Evolutionary conservation across 2,113 vertebrate species (phyloP), one percentile per base, ranked within the genome.

Genomic region (Hiodon alosoides): DNA sequence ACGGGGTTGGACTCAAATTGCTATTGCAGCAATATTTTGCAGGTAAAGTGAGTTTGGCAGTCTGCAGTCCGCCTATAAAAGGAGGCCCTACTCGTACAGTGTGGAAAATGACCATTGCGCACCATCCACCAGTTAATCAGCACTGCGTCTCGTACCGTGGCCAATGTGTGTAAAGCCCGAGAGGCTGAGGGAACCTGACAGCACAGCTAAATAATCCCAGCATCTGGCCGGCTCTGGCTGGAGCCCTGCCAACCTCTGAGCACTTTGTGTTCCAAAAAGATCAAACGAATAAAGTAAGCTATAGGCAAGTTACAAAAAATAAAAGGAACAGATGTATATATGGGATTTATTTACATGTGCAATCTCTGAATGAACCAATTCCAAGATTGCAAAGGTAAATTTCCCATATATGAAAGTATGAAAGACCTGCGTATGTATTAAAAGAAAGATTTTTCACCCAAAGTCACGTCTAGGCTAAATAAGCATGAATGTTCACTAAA

Each of bases 301-400:
- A 60, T 59, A 69, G 60, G 52, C 16, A 70, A 52, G 31, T 17
- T 75, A 68, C 46, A 77, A 79, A 76, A 79, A 81, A 78, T 76
- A 85, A 77, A 78, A 54, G 67, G 65, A 66, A 64, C 57, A 74
- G 62, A 54, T 69, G 78, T 77, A 72, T 51, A 61, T 54, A 46
- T 11, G 59, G 60, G 0, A 57, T n/a, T 31, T 67, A 77, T 7
- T 53, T 69, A 68, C 57, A 79, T 72, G 75, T 66, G 64, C 79
- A 67, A 17, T 76, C 80, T 72, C 57, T 58, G 69, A 31, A 31
- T 31, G 31, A 55, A 66, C 53, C 54, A 54, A 76, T 14, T 46
- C 54, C 68, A 78, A 72, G 16, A 7, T 7, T 61, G 47, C 9
- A 48, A 75, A 75, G n/a, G 73, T 59, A 69, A 67, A 69, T 61